Base-by-base conservation (phyloP, 2,113 vertebrate species). In the Fulmarus glacialis region DNA sequence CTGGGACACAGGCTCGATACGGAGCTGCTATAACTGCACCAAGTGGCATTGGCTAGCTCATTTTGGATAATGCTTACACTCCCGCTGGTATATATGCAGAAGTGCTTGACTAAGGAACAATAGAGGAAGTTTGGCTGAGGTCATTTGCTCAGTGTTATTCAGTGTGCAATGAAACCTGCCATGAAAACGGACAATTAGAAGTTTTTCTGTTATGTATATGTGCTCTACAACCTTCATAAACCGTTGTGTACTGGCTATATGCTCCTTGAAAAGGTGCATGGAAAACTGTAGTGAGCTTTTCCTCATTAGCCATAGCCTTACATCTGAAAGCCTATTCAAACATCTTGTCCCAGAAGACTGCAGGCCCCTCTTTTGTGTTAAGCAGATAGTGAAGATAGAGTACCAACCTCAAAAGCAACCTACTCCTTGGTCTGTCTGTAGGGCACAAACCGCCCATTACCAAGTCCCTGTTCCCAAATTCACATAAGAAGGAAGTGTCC, bases 371-470 rank as follows among this genome's bases (percentile, higher is more conserved):
- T 83, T 87, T 55, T 42, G 6, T 73, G 16, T 26, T 43, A 47
- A 26, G 13, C 23, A 60, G 29, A 58, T 13, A 43, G 13, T 19
- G 15, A 83, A 55, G 23, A 38, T 4, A n/a, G 15, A 18, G 5
- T 38, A 3, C 9, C 47, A 47, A 1, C 11, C 70, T 55, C 26
- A 42, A 75, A 80, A 79, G 0, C 24, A 90, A 34, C 11, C 27
- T 67, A 7, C 13, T 67, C 21, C 27, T 66, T 68, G 17, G 16
- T 62, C 18, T 27, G 14, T 23, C 27, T 53, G 11, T 48, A 8
- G 34, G 30, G 6, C 15, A 85, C 47, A 92, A 26, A 12, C 1
- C 0, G 0, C 13, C 21, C 8, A 5, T 60, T 58, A 60, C 11
- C 22, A 73, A 50, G 15, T 32, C 23, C 5, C 22, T 59, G 10